Conservation (phyloP, 2,888 invertebrate species). For the Alviniconcha strummeri region DNA sequence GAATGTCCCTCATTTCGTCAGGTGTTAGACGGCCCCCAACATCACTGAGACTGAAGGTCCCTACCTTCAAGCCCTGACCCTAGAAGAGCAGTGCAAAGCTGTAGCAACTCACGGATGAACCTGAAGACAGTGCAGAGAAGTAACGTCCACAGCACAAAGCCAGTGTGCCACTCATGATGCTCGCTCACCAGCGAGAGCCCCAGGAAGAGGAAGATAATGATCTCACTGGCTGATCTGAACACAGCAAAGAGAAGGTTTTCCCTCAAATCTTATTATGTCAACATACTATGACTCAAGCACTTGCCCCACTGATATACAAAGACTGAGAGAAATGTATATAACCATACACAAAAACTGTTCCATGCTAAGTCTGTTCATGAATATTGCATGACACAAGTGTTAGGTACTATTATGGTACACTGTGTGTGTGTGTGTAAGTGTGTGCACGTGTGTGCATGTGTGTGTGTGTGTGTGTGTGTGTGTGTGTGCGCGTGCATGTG, state of each 20-base stretch:
- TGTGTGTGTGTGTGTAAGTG: slow-evolving; percentile 2
- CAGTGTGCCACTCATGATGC: slow-evolving; percentile 74
- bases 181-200: slow-evolving; percentile 76
- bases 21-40: too few species aligned
- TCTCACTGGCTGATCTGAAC: slow-evolving; percentile 76
- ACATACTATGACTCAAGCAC: too few species aligned
- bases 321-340: too few species aligned
- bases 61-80: too few species aligned
- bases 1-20: too few species aligned
- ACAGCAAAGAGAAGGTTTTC: too few species aligned
- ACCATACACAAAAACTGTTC: too few species aligned
- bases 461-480: neutral
- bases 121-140: slow-evolving; percentile 74
- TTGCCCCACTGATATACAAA: too few species aligned
- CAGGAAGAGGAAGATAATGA: slow-evolving; percentile 78
- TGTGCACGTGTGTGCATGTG: neutral
- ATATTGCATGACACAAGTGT: neutral
- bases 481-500: neutral
- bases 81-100: too few species aligned
- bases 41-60: too few species aligned
- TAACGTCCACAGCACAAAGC: slow-evolving; percentile 74
- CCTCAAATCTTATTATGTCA: too few species aligned
- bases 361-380: too few species aligned
- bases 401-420: neutral
- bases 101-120: slow-evolving; percentile 72